Evolutionary conservation across 37 sponge, comb jelly and placozoan genomes (phyloP).

Genomic region (Aphrocallistes beatrix): DNA sequence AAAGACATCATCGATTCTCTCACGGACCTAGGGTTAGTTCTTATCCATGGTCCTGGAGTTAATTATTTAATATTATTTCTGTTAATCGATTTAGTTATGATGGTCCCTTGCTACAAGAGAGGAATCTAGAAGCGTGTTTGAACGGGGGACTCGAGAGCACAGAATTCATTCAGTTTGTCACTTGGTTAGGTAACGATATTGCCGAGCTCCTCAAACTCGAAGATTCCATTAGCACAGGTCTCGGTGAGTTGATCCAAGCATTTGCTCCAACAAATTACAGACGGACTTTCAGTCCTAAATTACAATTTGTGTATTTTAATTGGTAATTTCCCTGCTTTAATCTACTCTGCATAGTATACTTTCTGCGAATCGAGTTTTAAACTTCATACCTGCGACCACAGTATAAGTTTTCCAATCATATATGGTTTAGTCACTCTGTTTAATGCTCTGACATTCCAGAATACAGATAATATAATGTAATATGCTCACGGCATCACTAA

Average conservation of each 20-base stretch:
- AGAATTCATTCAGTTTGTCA: background rate
- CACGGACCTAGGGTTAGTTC: background rate
- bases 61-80: background rate
- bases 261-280: too few species aligned
- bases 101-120: background rate
- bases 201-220: background rate
- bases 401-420: too few species aligned
- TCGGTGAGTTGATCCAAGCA: background rate
- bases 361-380: too few species aligned
- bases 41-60: background rate
- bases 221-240: background rate
- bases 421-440: too few species aligned
- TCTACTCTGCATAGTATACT: too few species aligned
- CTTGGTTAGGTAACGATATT: conserved; percentile 13
- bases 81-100: background rate
- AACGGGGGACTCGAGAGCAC: background rate
- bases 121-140: background rate
- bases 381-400: too few species aligned
- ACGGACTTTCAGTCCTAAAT: too few species aligned
- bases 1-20: background rate
- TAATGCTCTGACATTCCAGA: too few species aligned
- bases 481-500: too few species aligned
- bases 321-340: too few species aligned
- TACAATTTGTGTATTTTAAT: too few species aligned
- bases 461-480: too few species aligned